Evolutionary conservation across 92 coral and sea anemone genomes (phyloP).

Genomic region (Phymanthus crucifer): DNA sequence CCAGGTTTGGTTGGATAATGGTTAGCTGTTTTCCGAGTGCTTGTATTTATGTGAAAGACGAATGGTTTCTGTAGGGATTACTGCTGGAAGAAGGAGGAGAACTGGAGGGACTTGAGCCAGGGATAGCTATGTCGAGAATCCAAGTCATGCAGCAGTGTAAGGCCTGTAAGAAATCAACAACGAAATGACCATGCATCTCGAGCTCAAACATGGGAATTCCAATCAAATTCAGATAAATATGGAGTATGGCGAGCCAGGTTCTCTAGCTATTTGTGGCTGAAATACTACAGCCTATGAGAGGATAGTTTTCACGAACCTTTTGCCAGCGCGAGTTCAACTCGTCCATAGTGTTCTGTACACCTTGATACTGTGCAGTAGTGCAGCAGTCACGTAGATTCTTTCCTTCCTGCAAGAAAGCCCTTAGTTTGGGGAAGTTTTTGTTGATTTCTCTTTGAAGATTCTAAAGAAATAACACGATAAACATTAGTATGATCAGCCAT

Average conservation of each 20-base stretch:
- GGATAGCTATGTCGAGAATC: constrained; percentile 95
- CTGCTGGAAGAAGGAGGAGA: constrained; percentile 8
- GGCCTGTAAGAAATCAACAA: constrained; percentile 70
- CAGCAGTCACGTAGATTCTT: constrained; percentile 73
- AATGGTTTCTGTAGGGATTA: constrained; percentile 4
- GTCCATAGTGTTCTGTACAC: constrained; percentile 78
- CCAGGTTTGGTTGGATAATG: neutral
- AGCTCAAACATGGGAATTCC: too few relatives aligned
- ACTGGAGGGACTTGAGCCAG: constrained; percentile 36
- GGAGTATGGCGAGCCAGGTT: too few relatives aligned
- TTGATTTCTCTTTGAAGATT: constrained; percentile 85
- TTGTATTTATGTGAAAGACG: constrained; percentile 14
- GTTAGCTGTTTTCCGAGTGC: neutral
- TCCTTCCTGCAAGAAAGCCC: constrained; percentile 78
- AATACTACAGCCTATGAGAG: neutral
- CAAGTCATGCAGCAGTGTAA: constrained; percentile 95
- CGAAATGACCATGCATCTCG: too few relatives aligned
- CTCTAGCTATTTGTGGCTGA: too few relatives aligned
- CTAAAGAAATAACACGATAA: constrained; percentile 34
- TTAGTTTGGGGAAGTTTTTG: constrained; percentile 82
- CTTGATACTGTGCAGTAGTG: constrained; percentile 74
- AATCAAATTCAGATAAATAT: too few relatives aligned
- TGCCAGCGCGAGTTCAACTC: constrained; percentile 94
- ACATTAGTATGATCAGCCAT: neutral
- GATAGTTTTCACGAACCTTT: constrained; percentile 51